Conservation (phyloP, 1,140 invertebrate species). For the Vanessa atalanta region DNA sequence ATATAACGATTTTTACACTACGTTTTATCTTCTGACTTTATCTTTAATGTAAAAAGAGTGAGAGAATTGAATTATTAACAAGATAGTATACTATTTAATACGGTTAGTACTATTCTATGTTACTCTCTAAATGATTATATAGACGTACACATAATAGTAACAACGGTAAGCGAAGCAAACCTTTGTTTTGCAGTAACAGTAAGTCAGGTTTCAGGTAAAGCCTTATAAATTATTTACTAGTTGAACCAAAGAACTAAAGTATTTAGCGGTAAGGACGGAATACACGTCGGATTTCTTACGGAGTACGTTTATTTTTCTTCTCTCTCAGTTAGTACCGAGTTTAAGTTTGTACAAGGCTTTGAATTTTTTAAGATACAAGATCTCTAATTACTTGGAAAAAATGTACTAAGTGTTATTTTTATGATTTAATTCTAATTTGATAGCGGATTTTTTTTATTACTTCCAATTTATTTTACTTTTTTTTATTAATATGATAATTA, state of each 20-base stretch:
- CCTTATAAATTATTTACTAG: constrained; percentile 59
- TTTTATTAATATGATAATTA: too few species aligned
- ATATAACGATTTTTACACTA: too few species aligned
- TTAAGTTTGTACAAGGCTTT: constrained; percentile 7
- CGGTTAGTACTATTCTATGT: too few species aligned
- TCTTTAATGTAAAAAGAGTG: too few species aligned
- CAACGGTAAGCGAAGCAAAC: constrained; percentile 33
- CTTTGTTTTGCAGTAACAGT: constrained; percentile 42
- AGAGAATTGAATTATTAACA: too few species aligned
- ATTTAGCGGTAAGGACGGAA: constrained; percentile 47
- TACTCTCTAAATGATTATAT: too few species aligned
- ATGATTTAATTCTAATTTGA: background rate
- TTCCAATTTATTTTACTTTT: too few species aligned
- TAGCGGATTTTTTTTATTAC: too few species aligned
- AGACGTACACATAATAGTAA: background rate
- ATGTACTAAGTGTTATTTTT: background rate
- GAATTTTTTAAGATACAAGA: constrained; percentile 12
- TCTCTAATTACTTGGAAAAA: background rate
- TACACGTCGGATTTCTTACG: constrained; percentile 49
- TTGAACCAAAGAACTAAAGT: constrained; percentile 51
- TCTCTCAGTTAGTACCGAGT: constrained; percentile 17
- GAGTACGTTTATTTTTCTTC: constrained; percentile 45
- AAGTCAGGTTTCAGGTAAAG: constrained; percentile 55
- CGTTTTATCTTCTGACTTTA: too few species aligned
- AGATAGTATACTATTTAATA: too few species aligned